Evolutionary conservation across 1,140 invertebrate species (phyloP).

Genomic region (Eumeta japonica): DNA sequence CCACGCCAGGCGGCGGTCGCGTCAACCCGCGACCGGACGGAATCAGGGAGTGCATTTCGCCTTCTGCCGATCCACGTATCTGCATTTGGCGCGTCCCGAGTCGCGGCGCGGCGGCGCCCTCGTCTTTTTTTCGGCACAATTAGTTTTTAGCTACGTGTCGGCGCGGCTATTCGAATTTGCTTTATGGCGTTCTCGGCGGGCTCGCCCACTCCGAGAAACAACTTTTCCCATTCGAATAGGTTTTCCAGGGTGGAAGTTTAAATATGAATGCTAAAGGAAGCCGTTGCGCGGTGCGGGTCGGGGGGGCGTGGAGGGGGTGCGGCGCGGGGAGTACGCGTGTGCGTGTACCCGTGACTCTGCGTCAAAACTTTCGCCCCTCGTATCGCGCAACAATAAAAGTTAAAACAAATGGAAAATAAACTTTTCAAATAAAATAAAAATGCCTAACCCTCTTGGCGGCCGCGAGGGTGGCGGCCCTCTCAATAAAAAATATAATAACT

Average conservation of each 20-base stretch:
- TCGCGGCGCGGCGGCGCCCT: constrained; percentile 14
- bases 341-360: constrained; percentile 32
- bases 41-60: too few relatives aligned
- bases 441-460: constrained; percentile 51
- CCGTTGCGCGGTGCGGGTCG: constrained; percentile 39
- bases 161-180: too few relatives aligned
- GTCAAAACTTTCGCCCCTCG: constrained; percentile 37
- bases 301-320: constrained; percentile 53
- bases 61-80: too few relatives aligned
- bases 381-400: constrained; percentile 43
- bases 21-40: too few relatives aligned
- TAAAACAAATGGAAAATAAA: constrained; percentile 56
- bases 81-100: too few relatives aligned
- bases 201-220: too few relatives aligned
- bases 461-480: constrained; percentile 44
- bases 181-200: too few relatives aligned
- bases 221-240: constrained; percentile 56
- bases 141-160: too few relatives aligned
- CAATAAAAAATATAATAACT: constrained; percentile 58
- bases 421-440: constrained; percentile 57
- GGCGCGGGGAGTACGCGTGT: constrained; percentile 44
- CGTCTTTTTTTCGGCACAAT: constrained; percentile 6
- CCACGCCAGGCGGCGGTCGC: too few relatives aligned
- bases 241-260: constrained; percentile 46
- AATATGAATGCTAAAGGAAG: constrained; percentile 55